These are phyloP conservation scores for Taenioides sp. DNA, from an alignment of 2,797 vertebrate genomes.

Conservation along the genomic window DNA sequence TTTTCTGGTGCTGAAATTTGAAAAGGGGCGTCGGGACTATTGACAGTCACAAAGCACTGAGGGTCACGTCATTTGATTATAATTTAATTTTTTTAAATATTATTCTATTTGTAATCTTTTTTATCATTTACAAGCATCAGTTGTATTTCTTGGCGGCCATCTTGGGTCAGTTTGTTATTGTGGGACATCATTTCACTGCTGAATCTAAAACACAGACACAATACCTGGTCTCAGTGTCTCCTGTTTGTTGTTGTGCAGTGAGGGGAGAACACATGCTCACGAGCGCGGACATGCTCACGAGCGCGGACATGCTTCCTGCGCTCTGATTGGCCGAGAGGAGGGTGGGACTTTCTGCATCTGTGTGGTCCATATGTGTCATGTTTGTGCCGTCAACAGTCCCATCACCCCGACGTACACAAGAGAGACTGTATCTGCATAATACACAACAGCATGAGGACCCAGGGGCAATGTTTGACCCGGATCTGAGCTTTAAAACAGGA, in stretches of 20 bases:
- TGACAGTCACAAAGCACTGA: too few species aligned
- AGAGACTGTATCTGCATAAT: constrained; percentile 20
- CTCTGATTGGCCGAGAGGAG: constrained; percentile 12
- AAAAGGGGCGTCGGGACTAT: too few species aligned
- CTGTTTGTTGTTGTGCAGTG: constrained; percentile 30
- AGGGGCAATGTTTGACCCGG: constrained; percentile 29
- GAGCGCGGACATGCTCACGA: background rate
- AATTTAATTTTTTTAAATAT: too few species aligned
- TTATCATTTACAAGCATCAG: too few species aligned
- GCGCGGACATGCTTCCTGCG: background rate
- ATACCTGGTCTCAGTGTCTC: constrained; percentile 53
- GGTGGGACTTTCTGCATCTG: constrained; percentile 43
- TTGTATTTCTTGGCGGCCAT: too few species aligned
- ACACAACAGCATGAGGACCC: constrained; percentile 17
- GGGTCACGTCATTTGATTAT: too few species aligned
- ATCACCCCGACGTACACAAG: constrained; percentile 27
- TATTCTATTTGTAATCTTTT: too few species aligned
- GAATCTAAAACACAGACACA: constrained; percentile 45
- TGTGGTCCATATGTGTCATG: constrained; percentile 24
- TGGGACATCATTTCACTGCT: background rate
- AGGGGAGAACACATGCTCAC: constrained; percentile 13
- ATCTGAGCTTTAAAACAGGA: constrained; percentile 5
- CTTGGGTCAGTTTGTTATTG: too few species aligned
- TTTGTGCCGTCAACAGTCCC: constrained; percentile 13
- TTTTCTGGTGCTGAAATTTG: too few species aligned